Evolutionary conservation across 2,888 invertebrate species (phyloP), one percentile per base, ranked within the genome.

Genomic region (Stegophylla sp.): DNA sequence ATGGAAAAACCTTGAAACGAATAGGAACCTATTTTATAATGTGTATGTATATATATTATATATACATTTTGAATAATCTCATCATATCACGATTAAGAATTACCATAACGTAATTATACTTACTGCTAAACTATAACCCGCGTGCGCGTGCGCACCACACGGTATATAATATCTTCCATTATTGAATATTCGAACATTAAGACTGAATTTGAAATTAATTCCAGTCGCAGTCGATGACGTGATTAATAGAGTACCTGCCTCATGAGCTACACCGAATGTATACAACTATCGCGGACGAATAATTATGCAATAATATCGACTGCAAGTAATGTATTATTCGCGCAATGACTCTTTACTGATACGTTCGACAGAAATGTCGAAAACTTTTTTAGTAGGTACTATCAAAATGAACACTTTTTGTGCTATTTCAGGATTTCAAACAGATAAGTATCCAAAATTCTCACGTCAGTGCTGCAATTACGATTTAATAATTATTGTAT

Each of bases 1-100:
- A 74, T 51, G 63, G 48, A 5, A 75, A 64, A 64, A 75, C 75
- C 75, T 75, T 75, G 75, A 64, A 41, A 64, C 34, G 20, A 10
- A 45, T 12, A 17, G 13, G n/a, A n/a, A n/a, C n/a, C n/a, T n/a
- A n/a, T n/a, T n/a, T n/a, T n/a, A n/a, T n/a, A n/a, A n/a, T n/a
- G n/a, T n/a, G 9, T 59, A 41, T 41, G 41, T 56, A 56, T 28
- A 45, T 59, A 59, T 73, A 73, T 17, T 59, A 74, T 72, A 48
- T 45, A 41, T 63, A 23, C n/a, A 17, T 9, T 9, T 17, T 17
- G 15, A 23, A 66, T 53, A 71, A 71, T 73, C 41, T 64, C 28
- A 61, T 64, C 74, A 9, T 23, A 64, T 75, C 64, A 53, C 75
- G 63, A 48, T 63, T 17, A 34, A 20, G 45, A 26, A 73, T 73